Percentiles rank a stretch among this genome's conserved stretches.
These are phyloP conservation scores for Danio kyathit DNA, from an alignment of 2,797 vertebrate species.

Conservation along the genomic window DNA sequence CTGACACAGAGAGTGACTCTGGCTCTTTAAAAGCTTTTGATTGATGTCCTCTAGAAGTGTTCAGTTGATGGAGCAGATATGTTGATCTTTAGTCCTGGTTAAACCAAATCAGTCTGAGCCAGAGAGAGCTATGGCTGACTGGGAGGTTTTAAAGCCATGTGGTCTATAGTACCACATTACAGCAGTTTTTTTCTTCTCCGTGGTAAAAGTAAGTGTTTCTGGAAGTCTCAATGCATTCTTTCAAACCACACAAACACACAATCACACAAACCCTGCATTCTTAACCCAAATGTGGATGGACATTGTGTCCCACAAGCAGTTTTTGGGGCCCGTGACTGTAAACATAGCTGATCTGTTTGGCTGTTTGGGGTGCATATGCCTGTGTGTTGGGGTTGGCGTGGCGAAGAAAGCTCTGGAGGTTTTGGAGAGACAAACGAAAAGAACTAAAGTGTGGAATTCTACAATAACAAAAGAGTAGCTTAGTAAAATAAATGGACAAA, in stretches of 20 bases:
- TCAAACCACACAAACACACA: conserved; percentile 63
- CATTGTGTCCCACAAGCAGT: conserved; percentile 45
- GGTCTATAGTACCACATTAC: conserved; percentile 34
- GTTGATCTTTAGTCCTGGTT: conserved; percentile 16
- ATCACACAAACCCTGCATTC: conserved; percentile 31
- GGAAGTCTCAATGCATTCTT: conserved; percentile 46
- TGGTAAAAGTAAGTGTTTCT: conserved; percentile 48
- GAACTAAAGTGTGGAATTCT: conserved; percentile 51
- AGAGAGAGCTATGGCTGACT: conserved; percentile 28
- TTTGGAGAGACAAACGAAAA: conserved; percentile 39
- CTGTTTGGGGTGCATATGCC: conserved; percentile 13
- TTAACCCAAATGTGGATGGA: conserved; percentile 24
- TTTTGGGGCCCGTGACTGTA: conserved; percentile 29
- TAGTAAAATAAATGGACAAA: conserved; percentile 46
- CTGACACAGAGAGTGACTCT: neutral
- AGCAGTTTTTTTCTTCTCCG: conserved; percentile 22
- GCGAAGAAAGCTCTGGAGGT: conserved; percentile 40
- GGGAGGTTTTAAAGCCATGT: conserved; percentile 41
- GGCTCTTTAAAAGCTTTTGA: neutral
- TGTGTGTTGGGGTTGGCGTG: conserved; percentile 29
- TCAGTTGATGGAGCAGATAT: neutral
- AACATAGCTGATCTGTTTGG: conserved; percentile 47
- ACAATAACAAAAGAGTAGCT: conserved; percentile 56
- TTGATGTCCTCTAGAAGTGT: conserved; percentile 2
- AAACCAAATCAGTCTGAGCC: conserved; percentile 20